Evolutionary conservation across 92 coral and sea anemone genomes (phyloP).

Genomic region (Metridium senile): DNA sequence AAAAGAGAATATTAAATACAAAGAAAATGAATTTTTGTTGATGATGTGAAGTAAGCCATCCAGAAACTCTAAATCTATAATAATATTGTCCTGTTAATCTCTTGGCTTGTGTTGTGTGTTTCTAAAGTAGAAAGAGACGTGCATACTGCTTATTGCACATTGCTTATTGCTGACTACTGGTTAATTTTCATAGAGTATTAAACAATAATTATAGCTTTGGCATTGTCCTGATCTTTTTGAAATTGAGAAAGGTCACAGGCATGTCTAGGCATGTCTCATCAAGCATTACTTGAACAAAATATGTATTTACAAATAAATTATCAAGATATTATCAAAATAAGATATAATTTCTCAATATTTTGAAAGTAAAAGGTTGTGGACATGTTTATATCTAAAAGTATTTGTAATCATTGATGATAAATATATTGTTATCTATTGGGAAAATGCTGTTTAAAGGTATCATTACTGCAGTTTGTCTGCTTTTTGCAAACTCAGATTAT

Average conservation of each 20-base stretch:
- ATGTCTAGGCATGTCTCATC: not conserved
- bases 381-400: no score
- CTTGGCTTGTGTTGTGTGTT: not conserved
- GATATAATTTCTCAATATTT: no score
- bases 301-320: no score
- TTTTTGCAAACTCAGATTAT: no score
- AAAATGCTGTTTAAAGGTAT: no score
- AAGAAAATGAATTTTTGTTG: not conserved
- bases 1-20: not conserved
- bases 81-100: not conserved
- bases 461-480: no score
- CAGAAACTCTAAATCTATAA: not conserved
- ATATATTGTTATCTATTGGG: no score
- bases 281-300: not conserved
- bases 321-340: not conserved
- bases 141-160: no score
- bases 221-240: not conserved
- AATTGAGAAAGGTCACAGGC: slow-evolving; percentile 22
- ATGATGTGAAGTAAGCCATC: not conserved
- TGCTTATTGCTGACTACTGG: no score
- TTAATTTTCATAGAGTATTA: no score
- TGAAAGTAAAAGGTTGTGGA: no score
- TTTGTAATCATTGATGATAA: no score
- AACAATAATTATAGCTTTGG: not conserved
- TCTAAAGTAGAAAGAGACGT: not conserved